Evolutionary conservation across 2,888 invertebrate species (phyloP), one percentile per base, ranked within the genome.

Genomic region (Drosophila barbarae): DNA sequence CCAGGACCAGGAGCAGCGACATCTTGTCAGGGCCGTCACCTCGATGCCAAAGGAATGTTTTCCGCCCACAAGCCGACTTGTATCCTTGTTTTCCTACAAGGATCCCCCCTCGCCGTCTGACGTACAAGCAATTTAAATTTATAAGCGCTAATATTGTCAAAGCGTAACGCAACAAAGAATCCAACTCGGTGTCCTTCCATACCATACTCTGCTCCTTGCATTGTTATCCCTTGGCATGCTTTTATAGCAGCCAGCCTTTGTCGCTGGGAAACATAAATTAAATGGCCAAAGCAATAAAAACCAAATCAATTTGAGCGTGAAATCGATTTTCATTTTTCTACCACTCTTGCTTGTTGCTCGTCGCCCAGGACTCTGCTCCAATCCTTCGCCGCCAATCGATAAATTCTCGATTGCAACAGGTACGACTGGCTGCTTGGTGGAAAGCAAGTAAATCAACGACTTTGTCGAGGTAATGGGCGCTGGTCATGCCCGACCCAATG

Each of bases 261-360:
- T 44, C 41, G 36, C 35, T 6, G 63, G 26, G n/a, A 51, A 15
- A 68, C 84, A 84, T 84, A 78, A 78, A 78, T 78, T 78, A 77
- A 84, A 84, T 73, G 73, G 69, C 70, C 69, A 44, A 59, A 26
- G 72, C 85, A 82, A 79, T 84, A 84, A 79, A 79, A 83, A 73
- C 66, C 71, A 82, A 78, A 80, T 80, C 80, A 80, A 80, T 82
- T 80, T 82, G 74, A 80, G 85, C 85, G 85, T 80, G 72, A 80
- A 84, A 80, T 80, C 80, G 80, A 84, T 82, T 80, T 84, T 76
- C 64, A 65, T 74, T 69, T 69, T 58, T 46, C 23, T 42, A 32
- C 21, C 32, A 26, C 18, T 50, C 44, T 38, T 13, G 60, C 70
- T 50, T 38, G 63, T 44, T 63, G 49, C 63, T 63, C 58, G 39